These are phyloP conservation scores for Drosophila sucinea DNA, from an alignment of 1,140 invertebrate genomes.

Conservation along the genomic window DNA sequence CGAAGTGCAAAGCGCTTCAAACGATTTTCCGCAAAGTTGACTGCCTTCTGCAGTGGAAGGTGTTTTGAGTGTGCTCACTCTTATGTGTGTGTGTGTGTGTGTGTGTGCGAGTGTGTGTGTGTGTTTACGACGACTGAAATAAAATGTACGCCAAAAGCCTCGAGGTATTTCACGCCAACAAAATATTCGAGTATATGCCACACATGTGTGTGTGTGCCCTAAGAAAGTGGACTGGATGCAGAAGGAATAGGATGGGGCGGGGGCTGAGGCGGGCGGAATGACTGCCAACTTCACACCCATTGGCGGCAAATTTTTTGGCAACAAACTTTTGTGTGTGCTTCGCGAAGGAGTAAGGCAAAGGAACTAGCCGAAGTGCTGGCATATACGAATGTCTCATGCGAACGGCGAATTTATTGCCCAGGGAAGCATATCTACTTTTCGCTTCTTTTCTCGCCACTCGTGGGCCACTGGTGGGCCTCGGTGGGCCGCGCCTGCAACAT, in stretches of 20 bases:
- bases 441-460: slow-evolving; percentile 25
- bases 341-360: slow-evolving; percentile 33
- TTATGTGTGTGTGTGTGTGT: slow-evolving; percentile 27
- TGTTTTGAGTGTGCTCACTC: slow-evolving; percentile 57
- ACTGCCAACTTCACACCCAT: slow-evolving; percentile 75
- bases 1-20: slow-evolving; percentile 80
- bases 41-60: slow-evolving; percentile 76
- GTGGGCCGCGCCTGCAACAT: slow-evolving; percentile 64
- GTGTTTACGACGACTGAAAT: slow-evolving; percentile 58
- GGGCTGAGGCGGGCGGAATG: slow-evolving; percentile 24
- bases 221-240: slow-evolving; percentile 10
- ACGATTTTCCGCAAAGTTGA: slow-evolving; percentile 81
- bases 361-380: slow-evolving; percentile 38
- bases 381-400: slow-evolving; percentile 37
- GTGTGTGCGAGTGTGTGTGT: slow-evolving; percentile 57
- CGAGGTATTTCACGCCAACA: slow-evolving; percentile 73
- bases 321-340: slow-evolving; percentile 60
- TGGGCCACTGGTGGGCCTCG: slow-evolving; percentile 7
- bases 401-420: slow-evolving; percentile 74
- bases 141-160: slow-evolving; percentile 73
- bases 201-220: slow-evolving; percentile 33
- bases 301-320: slow-evolving; percentile 79
- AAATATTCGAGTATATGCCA: slow-evolving; percentile 68
- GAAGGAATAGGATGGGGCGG: slow-evolving; percentile 4
- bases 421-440: slow-evolving; percentile 73